phyloP scores from a whole-genome alignment of 2,797 vertebrate genomes.

The Melanotaenia pygmaea region DNA sequence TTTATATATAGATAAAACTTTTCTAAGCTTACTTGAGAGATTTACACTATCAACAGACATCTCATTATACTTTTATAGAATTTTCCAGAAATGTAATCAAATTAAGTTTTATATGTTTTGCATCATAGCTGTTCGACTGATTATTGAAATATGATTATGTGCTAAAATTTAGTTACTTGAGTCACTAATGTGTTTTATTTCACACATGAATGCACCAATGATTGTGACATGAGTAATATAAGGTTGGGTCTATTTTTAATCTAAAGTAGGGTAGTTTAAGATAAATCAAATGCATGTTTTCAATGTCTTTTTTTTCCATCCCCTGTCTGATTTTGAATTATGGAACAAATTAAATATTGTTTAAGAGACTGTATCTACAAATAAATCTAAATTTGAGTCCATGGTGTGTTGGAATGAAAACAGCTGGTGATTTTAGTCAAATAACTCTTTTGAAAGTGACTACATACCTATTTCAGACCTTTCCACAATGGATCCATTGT shows the following conservation, averaged over 20 bases:
- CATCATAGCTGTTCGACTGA: background rate
- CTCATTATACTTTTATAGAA: background rate
- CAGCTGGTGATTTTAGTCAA: background rate
- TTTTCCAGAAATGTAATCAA: background rate
- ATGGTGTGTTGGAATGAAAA: background rate
- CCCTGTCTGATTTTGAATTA: background rate
- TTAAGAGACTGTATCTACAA: background rate
- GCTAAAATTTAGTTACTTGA: slow-evolving; percentile 25
- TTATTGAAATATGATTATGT: slow-evolving; percentile 24
- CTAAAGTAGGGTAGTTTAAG: background rate
- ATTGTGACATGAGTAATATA: slow-evolving; percentile 44
- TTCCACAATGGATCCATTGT: slow-evolving; percentile 74
- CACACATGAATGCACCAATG: slow-evolving; percentile 31
- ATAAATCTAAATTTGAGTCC: background rate
- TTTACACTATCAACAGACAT: background rate
- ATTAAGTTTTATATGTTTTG: background rate
- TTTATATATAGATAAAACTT: too few species aligned
- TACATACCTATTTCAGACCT: slow-evolving; percentile 72
- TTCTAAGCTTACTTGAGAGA: background rate
- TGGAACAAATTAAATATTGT: background rate
- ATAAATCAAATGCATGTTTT: background rate
- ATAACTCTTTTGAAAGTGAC: background rate
- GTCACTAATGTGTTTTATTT: slow-evolving; percentile 17
- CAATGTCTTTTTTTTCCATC: background rate
- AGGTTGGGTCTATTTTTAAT: slow-evolving; percentile 42